Evolutionary conservation across 2,113 vertebrate genomes (phyloP).

Genomic region (Misgurnus mizolepis): DNA sequence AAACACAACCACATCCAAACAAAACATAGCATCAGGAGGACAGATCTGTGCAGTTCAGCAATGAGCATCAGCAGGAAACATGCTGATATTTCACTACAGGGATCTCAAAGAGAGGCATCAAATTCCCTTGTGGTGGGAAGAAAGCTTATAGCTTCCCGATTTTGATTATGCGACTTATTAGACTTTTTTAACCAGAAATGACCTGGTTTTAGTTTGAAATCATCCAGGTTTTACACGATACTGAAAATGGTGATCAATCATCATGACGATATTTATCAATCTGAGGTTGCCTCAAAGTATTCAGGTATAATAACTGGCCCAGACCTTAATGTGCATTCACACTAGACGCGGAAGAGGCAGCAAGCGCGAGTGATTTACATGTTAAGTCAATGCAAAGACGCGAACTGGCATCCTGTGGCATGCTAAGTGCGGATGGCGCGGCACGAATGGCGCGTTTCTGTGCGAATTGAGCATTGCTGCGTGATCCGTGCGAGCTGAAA

Average conservation of each 20-base stretch:
- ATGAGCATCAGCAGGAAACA: conserved; percentile 38
- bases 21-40: conserved; percentile 19
- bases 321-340: no score
- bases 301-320: no score
- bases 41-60: conserved; percentile 31
- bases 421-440: no score
- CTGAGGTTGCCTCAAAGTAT: no score
- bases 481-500: no score
- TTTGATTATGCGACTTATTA: conserved; percentile 9
- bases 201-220: background rate
- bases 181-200: background rate
- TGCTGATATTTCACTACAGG: conserved; percentile 37
- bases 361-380: no score
- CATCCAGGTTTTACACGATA: background rate
- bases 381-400: no score
- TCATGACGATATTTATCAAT: no score
- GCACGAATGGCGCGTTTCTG: no score
- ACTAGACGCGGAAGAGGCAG: no score
- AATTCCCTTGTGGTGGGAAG: conserved; percentile 6
- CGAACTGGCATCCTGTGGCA: no score
- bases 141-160: background rate
- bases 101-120: conserved; percentile 18
- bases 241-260: background rate
- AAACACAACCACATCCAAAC: background rate
- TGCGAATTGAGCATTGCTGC: no score